Evolutionary conservation across 2,888 invertebrate species (phyloP).

Genomic region (Chrysolina oricalcia): DNA sequence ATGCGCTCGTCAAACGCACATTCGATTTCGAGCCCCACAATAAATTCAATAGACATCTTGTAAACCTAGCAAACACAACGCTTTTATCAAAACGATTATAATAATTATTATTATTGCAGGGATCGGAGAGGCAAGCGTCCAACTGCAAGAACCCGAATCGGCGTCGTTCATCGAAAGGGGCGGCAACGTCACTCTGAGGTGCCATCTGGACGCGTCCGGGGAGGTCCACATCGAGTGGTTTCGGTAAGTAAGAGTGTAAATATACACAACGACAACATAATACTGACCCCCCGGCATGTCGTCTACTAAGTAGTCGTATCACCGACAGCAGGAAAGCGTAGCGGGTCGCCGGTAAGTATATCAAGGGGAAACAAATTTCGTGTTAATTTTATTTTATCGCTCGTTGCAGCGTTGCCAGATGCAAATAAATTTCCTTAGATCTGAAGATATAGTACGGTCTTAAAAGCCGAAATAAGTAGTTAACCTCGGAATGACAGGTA

Average conservation of each 20-base stretch:
- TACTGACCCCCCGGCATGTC: background rate
- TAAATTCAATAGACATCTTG: background rate
- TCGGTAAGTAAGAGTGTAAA: conserved; percentile 71
- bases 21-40: background rate
- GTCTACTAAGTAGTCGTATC: conserved; percentile 26
- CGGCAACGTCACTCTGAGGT: conserved; percentile 76
- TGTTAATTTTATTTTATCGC: conserved; percentile 8
- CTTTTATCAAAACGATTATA: no score
- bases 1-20: no score
- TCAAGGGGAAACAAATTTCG: conserved; percentile 17
- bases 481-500: no score
- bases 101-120: conserved; percentile 70
- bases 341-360: conserved; percentile 30
- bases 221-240: conserved; percentile 81
- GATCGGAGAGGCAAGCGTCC: conserved; percentile 76
- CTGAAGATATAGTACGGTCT: no score
- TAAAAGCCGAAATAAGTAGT: no score
- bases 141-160: conserved; percentile 75
- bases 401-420: no score
- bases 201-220: conserved; percentile 80
- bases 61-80: background rate
- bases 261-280: background rate
- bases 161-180: conserved; percentile 72
- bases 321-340: conserved; percentile 35
- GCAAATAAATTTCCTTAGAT: no score